phyloP scores from a whole-genome alignment of 1,140 invertebrate species.

The Calosoma granatense region DNA sequence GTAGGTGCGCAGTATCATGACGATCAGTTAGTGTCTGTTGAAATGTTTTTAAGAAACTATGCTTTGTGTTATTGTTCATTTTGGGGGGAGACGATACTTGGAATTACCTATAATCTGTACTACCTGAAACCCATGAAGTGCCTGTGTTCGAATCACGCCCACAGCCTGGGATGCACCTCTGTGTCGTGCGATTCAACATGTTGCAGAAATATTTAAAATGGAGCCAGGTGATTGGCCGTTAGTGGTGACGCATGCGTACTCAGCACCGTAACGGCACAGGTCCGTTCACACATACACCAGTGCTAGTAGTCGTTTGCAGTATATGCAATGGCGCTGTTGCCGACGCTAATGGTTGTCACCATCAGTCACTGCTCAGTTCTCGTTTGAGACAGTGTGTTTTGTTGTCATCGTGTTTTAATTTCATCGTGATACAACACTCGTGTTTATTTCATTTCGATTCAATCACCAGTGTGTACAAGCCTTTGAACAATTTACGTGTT shows the following conservation, averaged over 20 bases:
- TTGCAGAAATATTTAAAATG: slow-evolving; percentile 14
- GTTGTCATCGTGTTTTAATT: not conserved
- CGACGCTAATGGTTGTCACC: slow-evolving; percentile 2
- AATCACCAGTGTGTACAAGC: not conserved
- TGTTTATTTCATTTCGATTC: not conserved
- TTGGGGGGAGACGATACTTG: too few relatives aligned
- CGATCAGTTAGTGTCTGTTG: not conserved
- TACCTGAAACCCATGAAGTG: too few relatives aligned
- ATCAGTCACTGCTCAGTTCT: not conserved
- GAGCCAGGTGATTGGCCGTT: slow-evolving; percentile 16
- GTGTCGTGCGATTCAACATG: slow-evolving; percentile 10
- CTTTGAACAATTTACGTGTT: slow-evolving; percentile 10
- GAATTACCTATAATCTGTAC: too few relatives aligned
- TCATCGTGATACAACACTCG: not conserved
- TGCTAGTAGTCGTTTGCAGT: slow-evolving; percentile 18
- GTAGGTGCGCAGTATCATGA: not conserved
- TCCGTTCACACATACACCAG: not conserved
- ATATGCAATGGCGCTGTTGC: slow-evolving; percentile 34
- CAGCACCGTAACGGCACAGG: slow-evolving; percentile 21
- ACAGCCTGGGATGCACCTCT: not conserved
- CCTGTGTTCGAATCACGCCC: slow-evolving; percentile 1
- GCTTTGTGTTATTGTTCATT: too few relatives aligned
- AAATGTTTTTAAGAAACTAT: too few relatives aligned
- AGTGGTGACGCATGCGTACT: slow-evolving; percentile 19
- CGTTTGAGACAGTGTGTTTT: not conserved